Conservation (phyloP, 1,140 invertebrate species). For the Thaumetopoea pityocampa region DNA sequence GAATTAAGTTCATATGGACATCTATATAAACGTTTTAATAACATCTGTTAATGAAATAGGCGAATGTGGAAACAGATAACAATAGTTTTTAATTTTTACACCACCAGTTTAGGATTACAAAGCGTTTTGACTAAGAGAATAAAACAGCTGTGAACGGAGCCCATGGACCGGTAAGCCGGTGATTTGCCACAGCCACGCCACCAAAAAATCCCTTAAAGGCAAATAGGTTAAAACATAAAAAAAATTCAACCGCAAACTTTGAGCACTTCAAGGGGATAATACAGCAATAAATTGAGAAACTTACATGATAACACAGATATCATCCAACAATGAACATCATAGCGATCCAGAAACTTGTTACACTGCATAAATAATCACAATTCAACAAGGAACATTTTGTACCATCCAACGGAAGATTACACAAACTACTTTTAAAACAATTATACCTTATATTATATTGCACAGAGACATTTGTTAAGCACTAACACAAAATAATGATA, state of each 20-base stretch:
- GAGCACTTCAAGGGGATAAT: slow-evolving; percentile 14
- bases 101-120: no score
- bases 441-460: slow-evolving; percentile 65
- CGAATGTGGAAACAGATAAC: no score
- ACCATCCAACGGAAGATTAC: slow-evolving; percentile 63
- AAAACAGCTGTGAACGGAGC: slow-evolving; percentile 48
- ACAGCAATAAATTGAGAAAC: slow-evolving; percentile 33
- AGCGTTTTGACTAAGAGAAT: slow-evolving; percentile 28
- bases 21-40: no score
- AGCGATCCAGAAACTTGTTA: slow-evolving; percentile 52
- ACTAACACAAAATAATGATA: slow-evolving; percentile 53
- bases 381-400: slow-evolving; percentile 68
- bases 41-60: no score
- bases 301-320: slow-evolving; percentile 60
- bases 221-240: slow-evolving; percentile 61
- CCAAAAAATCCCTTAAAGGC: slow-evolving; percentile 53
- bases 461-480: slow-evolving; percentile 44
- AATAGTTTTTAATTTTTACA: no score
- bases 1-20: no score
- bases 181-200: slow-evolving; percentile 56
- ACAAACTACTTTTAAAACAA: slow-evolving; percentile 60
- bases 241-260: slow-evolving; percentile 22
- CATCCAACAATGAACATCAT: slow-evolving; percentile 70
- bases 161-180: slow-evolving; percentile 45
- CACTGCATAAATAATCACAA: slow-evolving; percentile 73